Evolutionary conservation across 2,888 invertebrate species (phyloP).

Genomic region (Euplagia quadripunctaria): DNA sequence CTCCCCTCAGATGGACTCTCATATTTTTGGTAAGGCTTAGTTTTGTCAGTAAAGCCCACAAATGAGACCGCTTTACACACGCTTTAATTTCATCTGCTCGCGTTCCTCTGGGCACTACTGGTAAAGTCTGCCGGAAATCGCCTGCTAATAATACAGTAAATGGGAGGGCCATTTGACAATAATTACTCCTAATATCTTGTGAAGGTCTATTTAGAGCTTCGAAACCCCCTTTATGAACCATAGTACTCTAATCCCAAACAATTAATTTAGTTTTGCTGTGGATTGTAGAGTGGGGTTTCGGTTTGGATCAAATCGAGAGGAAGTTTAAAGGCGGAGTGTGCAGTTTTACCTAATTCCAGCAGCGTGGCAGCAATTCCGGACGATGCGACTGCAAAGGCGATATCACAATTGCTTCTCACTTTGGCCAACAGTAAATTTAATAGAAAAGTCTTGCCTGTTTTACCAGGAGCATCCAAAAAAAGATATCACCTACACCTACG

Average conservation of each 20-base stretch:
- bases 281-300: slow-evolving; percentile 3
- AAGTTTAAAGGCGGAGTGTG: slow-evolving; percentile 33
- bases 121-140: too few species aligned
- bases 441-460: slow-evolving; percentile 19
- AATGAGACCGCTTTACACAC: too few species aligned
- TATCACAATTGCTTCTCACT: slow-evolving; percentile 11
- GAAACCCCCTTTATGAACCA: slow-evolving; percentile 19
- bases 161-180: slow-evolving; percentile 32
- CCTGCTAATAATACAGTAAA: slow-evolving; percentile 32
- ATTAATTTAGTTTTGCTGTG: not conserved
- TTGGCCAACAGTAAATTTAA: slow-evolving; percentile 16
- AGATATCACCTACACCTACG: slow-evolving; percentile 7
- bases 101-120: too few species aligned
- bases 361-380: slow-evolving; percentile 33
- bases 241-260: slow-evolving; percentile 1
- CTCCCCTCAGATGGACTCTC: too few species aligned
- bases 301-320: slow-evolving; percentile 10
- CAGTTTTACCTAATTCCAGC: slow-evolving; percentile 30
- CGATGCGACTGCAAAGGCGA: slow-evolving; percentile 28
- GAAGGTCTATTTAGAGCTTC: slow-evolving; percentile 37
- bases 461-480: slow-evolving; percentile 16
- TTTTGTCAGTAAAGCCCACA: too few species aligned
- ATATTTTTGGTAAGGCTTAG: too few species aligned
- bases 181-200: slow-evolving; percentile 33
- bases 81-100: too few species aligned